Evolutionary conservation across 2,113 vertebrate genomes (phyloP), one percentile per base, ranked within the genome.

Genomic region (Hippocampus barbouri): DNA sequence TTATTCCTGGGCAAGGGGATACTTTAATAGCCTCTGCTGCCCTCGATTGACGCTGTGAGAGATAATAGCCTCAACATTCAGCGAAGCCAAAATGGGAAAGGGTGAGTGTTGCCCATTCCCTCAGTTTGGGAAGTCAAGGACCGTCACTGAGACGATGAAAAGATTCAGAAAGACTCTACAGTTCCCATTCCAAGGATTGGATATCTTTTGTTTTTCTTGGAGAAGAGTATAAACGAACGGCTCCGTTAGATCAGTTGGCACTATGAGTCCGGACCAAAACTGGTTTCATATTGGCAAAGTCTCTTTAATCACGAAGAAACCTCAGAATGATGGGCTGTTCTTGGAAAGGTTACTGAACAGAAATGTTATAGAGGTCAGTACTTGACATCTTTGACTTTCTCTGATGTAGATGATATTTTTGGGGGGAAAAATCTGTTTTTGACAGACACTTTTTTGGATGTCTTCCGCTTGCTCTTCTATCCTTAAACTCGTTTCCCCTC

Each of bases 401-500:
- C 43, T 79, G 82, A 82, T 77, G 86, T 84, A 84, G 91, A 91
- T 60, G 94, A 96, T 86, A 94, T 95, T 71, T 93, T 27, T 83
- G 0, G 5, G 34, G 94, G 79, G 92, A 94, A 20, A 34, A 61
- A 61, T 30, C 27, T 16, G 16, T 16, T 34, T 30, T 61, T 38
- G 27, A 61, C 8, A 30, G 59, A 61, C 59, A 34, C 27, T 30
- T 61, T 61, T 61, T 61, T 61, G 59, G 81, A 85, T 69, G 70
- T 83, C 65, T 78, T 77, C 73, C 70, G 68, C 82, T 81, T 81
- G 75, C 79, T 79, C 72, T 79, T 83, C 54, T 67, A 76, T 68
- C 59, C 59, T 34, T 61, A 61, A 61, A 34, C 27, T 7, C 14
- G 14, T 6, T 25, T 59, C 59, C 27, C 27, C 57, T 2, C 51